Evolutionary conservation across 2,797 vertebrate genomes (phyloP).

Genomic region (Natrix natrix): DNA sequence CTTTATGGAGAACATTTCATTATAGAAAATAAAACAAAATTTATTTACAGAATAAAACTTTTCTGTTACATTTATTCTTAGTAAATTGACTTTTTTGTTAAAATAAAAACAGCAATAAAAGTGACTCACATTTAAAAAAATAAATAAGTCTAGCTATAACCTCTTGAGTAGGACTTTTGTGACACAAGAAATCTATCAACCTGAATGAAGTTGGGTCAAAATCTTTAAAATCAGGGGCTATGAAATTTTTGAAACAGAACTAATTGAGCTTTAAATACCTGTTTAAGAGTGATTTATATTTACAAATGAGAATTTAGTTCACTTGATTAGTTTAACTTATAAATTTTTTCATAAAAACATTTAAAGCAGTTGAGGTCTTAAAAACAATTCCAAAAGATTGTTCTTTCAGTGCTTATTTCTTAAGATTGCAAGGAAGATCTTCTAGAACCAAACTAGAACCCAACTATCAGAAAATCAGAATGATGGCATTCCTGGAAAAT

Average conservation of each 20-base stretch:
- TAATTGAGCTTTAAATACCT: not conserved
- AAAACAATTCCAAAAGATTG: not conserved
- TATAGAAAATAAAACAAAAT: not conserved
- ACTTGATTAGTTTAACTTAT: not conserved
- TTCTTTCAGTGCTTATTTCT: not conserved
- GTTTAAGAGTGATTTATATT: not conserved
- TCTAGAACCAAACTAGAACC: not conserved
- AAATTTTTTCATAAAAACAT: not conserved
- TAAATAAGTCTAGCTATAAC: not conserved
- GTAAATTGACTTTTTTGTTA: not conserved
- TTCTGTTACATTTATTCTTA: not conserved
- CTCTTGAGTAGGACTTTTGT: not conserved
- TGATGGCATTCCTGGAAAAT: not conserved
- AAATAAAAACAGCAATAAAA: not conserved
- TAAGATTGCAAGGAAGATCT: not conserved
- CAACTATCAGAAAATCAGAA: not conserved
- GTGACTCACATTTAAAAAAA: not conserved
- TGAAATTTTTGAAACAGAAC: not conserved
- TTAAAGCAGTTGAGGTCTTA: not conserved
- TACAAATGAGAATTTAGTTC: not conserved
- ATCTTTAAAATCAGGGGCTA: not conserved
- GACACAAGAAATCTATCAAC: not conserved
- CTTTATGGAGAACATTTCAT: not conserved
- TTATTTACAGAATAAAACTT: not conserved
- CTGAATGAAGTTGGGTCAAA: not conserved